Evolutionary conservation across 2,888 invertebrate species (phyloP).

Genomic region (Conus canariensis): DNA sequence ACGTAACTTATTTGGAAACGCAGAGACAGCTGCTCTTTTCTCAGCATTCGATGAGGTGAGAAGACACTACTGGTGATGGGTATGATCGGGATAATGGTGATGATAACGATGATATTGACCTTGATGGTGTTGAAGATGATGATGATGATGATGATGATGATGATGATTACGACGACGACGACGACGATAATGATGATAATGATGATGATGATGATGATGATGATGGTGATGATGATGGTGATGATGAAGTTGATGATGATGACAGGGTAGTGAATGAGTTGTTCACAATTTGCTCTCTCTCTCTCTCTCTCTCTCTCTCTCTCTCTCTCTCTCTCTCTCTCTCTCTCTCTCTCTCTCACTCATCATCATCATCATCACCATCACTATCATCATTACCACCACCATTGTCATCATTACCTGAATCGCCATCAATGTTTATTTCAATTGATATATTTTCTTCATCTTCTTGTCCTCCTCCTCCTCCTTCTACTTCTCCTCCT

Average conservation of each 20-base stretch:
- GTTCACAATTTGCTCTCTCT: no score
- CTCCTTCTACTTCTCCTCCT: no score
- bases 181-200: neutral
- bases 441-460: no score
- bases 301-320: neutral
- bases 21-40: conserved; percentile 86
- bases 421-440: no score
- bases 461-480: no score
- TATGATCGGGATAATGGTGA: neutral
- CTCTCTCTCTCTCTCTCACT: neutral
- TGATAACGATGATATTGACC: no score
- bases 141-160: neutral
- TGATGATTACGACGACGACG: neutral
- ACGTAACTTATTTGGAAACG: conserved; percentile 2
- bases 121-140: no score
- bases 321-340: neutral
- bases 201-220: neutral
- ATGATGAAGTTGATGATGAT: neutral
- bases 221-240: neutral
- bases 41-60: conserved; percentile 83
- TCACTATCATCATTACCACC: no score
- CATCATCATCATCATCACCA: no score
- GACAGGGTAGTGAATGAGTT: neutral
- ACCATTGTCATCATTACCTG: no score
- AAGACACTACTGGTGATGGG: no score